Conservation (phyloP, 2,797 vertebrate genomes). For the Emys orbicularis region DNA sequence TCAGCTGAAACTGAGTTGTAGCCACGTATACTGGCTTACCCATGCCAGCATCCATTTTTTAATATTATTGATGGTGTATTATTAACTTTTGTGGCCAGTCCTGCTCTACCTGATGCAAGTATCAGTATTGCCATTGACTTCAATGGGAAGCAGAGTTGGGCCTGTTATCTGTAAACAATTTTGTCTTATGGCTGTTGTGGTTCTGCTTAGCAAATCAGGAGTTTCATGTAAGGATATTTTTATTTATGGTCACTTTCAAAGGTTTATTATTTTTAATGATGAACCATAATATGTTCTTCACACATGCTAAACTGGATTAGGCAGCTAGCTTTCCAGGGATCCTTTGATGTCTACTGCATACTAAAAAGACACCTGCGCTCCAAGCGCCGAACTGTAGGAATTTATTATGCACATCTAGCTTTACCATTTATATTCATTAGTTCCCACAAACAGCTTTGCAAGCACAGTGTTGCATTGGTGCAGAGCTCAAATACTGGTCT, state of each 20-base stretch:
- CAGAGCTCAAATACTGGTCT: background rate
- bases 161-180: fast-evolving
- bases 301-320: background rate
- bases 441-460: background rate
- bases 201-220: background rate
- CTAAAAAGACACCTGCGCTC: background rate
- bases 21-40: background rate
- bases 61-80: fast-evolving
- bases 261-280: conserved; percentile 8
- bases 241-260: background rate
- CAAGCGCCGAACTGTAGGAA: background rate
- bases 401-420: fast-evolving
- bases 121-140: background rate
- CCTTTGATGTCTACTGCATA: background rate
- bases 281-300: conserved; percentile 5
- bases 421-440: background rate
- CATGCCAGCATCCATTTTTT: background rate
- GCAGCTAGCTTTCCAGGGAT: background rate
- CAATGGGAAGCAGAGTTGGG: background rate
- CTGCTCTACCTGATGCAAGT: fast-evolving
- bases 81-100: background rate
- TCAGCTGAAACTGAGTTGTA: background rate
- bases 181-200: background rate
- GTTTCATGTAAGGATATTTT: background rate
- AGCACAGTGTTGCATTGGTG: background rate